A percentile compares a stretch with the other conserved stretches of the same genome.
Evolutionary conservation across 2,888 invertebrate genomes (phyloP).

Genomic region (Amphipyra berbera): DNA sequence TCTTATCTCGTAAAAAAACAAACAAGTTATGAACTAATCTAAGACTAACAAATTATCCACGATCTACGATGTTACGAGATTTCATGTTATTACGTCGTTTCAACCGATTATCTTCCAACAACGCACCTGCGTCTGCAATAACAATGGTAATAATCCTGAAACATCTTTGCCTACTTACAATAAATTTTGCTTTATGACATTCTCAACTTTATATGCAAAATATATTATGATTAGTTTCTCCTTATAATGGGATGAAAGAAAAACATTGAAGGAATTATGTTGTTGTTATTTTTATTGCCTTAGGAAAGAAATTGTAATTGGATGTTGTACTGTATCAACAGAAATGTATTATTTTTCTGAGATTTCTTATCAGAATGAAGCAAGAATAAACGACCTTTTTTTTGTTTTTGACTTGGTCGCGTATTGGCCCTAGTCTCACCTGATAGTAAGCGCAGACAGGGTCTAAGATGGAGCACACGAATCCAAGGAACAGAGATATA

Average conservation of each 20-base stretch:
- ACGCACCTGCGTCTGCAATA: constrained; percentile 43
- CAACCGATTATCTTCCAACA: constrained; percentile 9
- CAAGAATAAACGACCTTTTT: no score
- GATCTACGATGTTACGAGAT: constrained; percentile 12
- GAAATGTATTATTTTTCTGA: no score
- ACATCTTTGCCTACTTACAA: constrained; percentile 15
- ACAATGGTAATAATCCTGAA: constrained; percentile 21
- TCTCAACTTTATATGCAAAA: constrained; percentile 24
- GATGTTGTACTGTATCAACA: not conserved
- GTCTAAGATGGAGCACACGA: no score
- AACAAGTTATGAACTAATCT: no score
- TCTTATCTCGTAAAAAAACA: no score
- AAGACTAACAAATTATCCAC: constrained; percentile 4
- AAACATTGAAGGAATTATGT: constrained; percentile 22
- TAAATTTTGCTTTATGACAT: constrained; percentile 48
- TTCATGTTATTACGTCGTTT: constrained; percentile 18
- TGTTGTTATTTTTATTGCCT: constrained; percentile 11
- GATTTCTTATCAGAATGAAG: no score
- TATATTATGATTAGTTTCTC: constrained; percentile 19
- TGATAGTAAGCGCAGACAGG: no score
- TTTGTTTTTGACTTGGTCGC: no score
- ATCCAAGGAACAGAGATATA: no score
- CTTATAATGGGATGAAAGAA: constrained; percentile 12
- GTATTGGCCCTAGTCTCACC: no score
- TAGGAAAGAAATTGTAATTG: not conserved